phyloP scores from a whole-genome alignment of 2,113 vertebrate species.

The Athene noctua region DNA sequence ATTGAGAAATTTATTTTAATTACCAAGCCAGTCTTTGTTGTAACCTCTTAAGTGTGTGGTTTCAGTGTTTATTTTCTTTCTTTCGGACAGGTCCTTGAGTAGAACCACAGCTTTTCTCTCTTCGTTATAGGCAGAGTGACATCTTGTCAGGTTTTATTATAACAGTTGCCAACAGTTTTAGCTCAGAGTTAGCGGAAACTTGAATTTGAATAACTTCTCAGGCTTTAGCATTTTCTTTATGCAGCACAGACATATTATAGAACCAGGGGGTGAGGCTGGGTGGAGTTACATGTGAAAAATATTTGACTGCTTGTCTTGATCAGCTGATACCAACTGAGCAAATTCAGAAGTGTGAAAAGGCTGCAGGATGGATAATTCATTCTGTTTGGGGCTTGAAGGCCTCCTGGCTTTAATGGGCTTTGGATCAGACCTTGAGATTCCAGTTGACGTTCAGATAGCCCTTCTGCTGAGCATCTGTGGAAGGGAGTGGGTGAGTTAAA shows the following conservation, averaged over 20 bases:
- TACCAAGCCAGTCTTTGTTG: background rate
- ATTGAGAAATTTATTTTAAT: background rate
- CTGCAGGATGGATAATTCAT: background rate
- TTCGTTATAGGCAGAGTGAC: background rate
- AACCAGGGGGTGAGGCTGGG: background rate
- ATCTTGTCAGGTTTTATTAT: conserved; percentile 15
- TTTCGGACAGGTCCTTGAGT: background rate
- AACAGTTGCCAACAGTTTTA: background rate
- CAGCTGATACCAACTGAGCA: background rate
- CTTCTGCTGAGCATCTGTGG: background rate
- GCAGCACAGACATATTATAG: background rate
- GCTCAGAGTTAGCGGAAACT: background rate
- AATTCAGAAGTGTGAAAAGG: background rate
- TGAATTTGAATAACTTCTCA: background rate
- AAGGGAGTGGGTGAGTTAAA: background rate
- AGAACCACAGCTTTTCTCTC: background rate
- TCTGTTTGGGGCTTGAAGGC: background rate
- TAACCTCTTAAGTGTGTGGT: background rate
- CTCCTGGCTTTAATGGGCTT: background rate
- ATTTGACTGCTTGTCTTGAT: background rate
- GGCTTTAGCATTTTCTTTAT: background rate
- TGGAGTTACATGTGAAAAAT: background rate
- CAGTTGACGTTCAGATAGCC: background rate
- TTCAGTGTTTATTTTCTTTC: background rate
- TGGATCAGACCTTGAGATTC: background rate